Evolutionary conservation across 2,113 vertebrate species (phyloP), one percentile per base, ranked within the genome.

Genomic region (Nerophis ophidion): DNA sequence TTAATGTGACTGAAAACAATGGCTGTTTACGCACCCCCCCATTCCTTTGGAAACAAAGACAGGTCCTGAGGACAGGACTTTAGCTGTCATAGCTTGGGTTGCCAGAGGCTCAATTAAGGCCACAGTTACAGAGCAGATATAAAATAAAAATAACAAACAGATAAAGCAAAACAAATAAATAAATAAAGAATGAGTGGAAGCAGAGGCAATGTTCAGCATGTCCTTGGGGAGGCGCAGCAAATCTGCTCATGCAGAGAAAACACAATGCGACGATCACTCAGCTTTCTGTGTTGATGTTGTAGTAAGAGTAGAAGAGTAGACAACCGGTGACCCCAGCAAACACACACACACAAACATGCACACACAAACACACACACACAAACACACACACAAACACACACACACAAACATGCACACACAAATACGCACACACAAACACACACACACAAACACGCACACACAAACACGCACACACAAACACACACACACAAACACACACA

Each of bases 71-170:
- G 65, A 70, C 64, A 70, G 15, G 51, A 66, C 67, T 71, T 60
- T 44, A 12, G 60, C 6, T 74, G 76, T 70, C 80, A 81, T 78
- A 77, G 82, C 76, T 77, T 81, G 70, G 81, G 82, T 63, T 81
- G 54, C 48, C 71, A 42, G 58, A 7, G 34, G 61, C 78, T 82
- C 80, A 76, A 81, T 86, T 85, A 84, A 26, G 48, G 38, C 72
- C 19, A 47, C 45, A 72, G 73, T 61, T 8, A 35, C 52, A 57
- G 72, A 52, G 63, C 4, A 57, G 72, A 71, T 6, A 50, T 4
- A 47, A 26, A 45, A 40, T 46, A 59, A 55, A 40, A 19, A 9
- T 36, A 71, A 54, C 38, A 56, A 15, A 50, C 36, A 61, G 59
- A 45, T 0, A 3, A 56, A 60, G 42, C 38, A 40, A 36, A 55